Base-by-base conservation (phyloP, 2,888 invertebrate genomes). In the Himalopsyche tibetana region DNA sequence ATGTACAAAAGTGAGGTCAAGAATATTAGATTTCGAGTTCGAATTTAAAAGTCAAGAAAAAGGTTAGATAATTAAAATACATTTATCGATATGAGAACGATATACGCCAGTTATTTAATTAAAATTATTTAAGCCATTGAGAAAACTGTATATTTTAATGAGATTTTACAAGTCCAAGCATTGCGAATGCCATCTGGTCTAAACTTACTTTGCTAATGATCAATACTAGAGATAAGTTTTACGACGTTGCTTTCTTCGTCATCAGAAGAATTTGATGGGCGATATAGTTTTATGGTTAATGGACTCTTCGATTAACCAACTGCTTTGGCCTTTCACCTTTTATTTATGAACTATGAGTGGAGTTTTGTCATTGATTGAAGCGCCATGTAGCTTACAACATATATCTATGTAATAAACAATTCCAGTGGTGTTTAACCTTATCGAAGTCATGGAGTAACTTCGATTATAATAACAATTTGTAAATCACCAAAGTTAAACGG, bases 101-200 rank as follows among this genome's bases (percentile, higher is more conserved):
- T 19, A 19, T 19, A 19, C 19, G 63, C 2, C 63, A 63, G 63
- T 63, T 63, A 63, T 28, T 56, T 11, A 9, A 45, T 45, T 9
- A 15, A 2, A 6, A 51, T 51, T 63, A 63, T 63, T 19, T 19
- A 63, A 19, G 6, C 63, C 19, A 63, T n/a, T 19, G 28, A 28
- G 8, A 19, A 63, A 63, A 63, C 63, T n/a, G 63, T 63, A 19
- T n/a, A 63, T 63, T 63, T 63, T 63, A 63, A 63, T 63, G 63
- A 63, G 63, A 63, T 63, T 19, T 63, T 63, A 28, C 63, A 63
- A 63, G 63, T 5, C 11, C 19, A 63, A 56, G 28, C 63, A 2
- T 19, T 28, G 63, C 63, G 63, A 63, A 63, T 63, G 63, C 63
- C 63, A 63, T 19, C 63, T 63, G 63, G 63, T 63, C 63, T 63